Base-by-base conservation (phyloP, 2,888 invertebrate species). In the Ophonus ardosiacus region DNA sequence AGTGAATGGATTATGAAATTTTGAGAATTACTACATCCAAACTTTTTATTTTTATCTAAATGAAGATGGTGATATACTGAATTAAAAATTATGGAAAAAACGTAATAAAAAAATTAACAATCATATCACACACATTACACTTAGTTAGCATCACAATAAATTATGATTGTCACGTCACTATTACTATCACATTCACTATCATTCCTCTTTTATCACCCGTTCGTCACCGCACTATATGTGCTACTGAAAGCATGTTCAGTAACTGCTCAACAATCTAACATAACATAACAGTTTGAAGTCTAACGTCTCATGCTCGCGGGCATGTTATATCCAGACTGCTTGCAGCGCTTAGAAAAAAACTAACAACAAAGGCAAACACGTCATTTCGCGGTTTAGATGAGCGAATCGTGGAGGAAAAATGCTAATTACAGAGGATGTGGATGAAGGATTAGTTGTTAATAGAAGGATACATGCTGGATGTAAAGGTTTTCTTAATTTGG, bases 271-370 rank as follows among this genome's bases (percentile, higher is more conserved):
- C 68, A 68, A 68, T 18, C 51, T 40, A 31, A 13, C 21, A 21
- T 38, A 74, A 43, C 43, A 68, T 31, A 74, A 74, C 71, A 74
- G 71, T 74, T 43, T 74, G 71, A 74, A 74, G 71, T 74, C 71
- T 74, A 74, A 17, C 71, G 71, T 74, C 71, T 74, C 40, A 17
- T 40, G 71, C 71, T 74, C 10, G 71, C 40, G 68, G 71, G 71
- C 71, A 74, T 31, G n/a, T 1, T 38, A 17, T 7, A 24, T 43
- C 31, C 31, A 3, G 40, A 43, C 71, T 74, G 71, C 71, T 74
- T 43, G 43, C 71, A 43, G 71, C 43, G n/a, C 13, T 38, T 13
- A 38, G 18, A 10, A 74, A 68, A 63, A 74, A 74, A 74, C 51
- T 18, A 7, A 18, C 10, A 15, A 43, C 40, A 17, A 43, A 71